A percentile compares a stretch with the other conserved stretches of the same genome.
Evolutionary conservation across 2,888 invertebrate species (phyloP).

Genomic region (Cryptophagus acutangulus): DNA sequence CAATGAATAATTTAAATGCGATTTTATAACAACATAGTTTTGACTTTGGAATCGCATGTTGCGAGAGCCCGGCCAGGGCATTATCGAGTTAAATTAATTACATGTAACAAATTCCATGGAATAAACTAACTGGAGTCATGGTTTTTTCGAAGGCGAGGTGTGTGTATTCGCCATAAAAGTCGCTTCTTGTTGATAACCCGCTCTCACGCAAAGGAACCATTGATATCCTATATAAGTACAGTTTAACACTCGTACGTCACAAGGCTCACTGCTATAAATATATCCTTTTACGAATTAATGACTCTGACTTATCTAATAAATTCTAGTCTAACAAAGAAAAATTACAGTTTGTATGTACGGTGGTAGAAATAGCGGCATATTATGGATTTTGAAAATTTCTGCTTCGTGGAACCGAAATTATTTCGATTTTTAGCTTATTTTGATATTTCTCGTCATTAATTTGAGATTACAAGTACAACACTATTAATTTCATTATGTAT

Average conservation of each 20-base stretch:
- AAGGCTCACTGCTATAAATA: slow-evolving; percentile 32
- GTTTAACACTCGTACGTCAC: slow-evolving; percentile 34
- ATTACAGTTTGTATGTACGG: slow-evolving; percentile 1
- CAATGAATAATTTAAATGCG: too few species aligned
- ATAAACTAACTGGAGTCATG: slow-evolving; percentile 20
- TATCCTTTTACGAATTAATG: slow-evolving; percentile 24
- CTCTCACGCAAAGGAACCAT: slow-evolving; percentile 36
- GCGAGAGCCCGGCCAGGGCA: too few species aligned
- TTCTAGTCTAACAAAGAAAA: slow-evolving; percentile 12
- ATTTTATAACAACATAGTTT: too few species aligned
- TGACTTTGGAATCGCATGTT: too few species aligned
- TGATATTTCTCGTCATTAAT: too few species aligned
- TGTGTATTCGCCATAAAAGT: slow-evolving; percentile 24
- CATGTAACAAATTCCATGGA: slow-evolving; percentile 28
- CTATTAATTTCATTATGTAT: too few species aligned
- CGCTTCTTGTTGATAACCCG: slow-evolving; percentile 27
- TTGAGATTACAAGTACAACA: too few species aligned
- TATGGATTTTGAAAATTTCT: too few species aligned
- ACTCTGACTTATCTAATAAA: slow-evolving; percentile 24
- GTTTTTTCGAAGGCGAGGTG: slow-evolving; percentile 19
- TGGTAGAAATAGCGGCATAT: too few species aligned
- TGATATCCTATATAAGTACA: slow-evolving; percentile 34
- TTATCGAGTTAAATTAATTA: slow-evolving; percentile 34
- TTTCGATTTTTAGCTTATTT: too few species aligned
- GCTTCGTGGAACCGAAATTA: too few species aligned